A percentile compares a stretch with the other conserved stretches of the same genome.
These are phyloP conservation scores for Notamacropus eugenii DNA, from an alignment of 2,797 vertebrate species.

Conservation along the genomic window DNA sequence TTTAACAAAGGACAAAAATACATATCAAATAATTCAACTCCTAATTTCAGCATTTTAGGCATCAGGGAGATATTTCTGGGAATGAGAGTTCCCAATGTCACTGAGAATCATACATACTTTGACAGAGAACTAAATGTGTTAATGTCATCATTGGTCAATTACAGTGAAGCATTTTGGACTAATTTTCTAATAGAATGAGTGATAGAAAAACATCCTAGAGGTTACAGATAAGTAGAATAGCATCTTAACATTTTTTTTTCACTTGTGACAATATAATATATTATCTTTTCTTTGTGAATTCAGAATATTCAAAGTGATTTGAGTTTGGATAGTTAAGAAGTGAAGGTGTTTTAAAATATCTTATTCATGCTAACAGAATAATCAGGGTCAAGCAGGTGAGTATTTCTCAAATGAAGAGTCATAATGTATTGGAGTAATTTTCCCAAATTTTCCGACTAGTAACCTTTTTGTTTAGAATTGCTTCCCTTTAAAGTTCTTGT, in stretches of 20 bases:
- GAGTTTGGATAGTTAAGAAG: neutral
- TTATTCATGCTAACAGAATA: neutral
- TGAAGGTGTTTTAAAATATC: neutral
- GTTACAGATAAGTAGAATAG: neutral
- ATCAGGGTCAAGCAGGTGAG: neutral
- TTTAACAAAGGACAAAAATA: too few species aligned
- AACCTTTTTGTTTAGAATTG: conserved; percentile 1
- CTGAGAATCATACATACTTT: too few species aligned
- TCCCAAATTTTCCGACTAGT: neutral
- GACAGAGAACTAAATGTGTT: too few species aligned
- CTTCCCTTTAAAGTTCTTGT: neutral
- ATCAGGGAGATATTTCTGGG: too few species aligned
- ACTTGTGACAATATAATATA: neutral
- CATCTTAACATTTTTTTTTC: neutral
- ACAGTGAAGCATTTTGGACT: neutral
- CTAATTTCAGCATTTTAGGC: too few species aligned
- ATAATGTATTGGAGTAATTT: neutral
- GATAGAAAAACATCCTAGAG: neutral
- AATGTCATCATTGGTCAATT: too few species aligned
- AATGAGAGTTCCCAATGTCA: too few species aligned
- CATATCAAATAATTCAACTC: too few species aligned
- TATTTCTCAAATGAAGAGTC: neutral
- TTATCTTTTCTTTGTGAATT: neutral
- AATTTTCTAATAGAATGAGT: neutral
- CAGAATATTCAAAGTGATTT: neutral